Conservation (phyloP, 2,113 vertebrate genomes). For the Notothenia coriiceps region DNA sequence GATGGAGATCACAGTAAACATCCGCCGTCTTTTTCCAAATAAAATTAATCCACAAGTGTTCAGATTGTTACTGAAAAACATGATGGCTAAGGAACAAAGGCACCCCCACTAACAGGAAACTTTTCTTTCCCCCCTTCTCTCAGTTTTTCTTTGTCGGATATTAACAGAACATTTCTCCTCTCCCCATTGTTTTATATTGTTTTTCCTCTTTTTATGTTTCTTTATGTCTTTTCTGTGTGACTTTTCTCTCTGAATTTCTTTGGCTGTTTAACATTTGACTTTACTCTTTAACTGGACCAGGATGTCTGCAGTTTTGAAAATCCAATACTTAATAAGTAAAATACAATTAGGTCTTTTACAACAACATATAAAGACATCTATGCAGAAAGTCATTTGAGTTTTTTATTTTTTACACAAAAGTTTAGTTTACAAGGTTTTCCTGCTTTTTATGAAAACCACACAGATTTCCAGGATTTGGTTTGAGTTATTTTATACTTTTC, state of each 20-base stretch:
- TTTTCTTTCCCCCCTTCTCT: not conserved
- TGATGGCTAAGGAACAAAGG: not conserved
- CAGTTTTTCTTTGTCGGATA: not conserved
- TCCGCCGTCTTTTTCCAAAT: not conserved
- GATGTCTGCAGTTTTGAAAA: not conserved
- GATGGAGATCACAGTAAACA: slow-evolving; percentile 25
- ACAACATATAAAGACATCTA: not conserved
- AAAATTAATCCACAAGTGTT: not conserved
- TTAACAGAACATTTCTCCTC: not conserved
- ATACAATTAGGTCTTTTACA: not conserved
- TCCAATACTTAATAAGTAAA: not conserved
- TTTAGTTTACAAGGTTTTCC: not conserved
- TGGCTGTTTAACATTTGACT: not conserved
- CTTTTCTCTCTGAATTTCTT: slow-evolving; percentile 14
- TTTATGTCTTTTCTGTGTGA: not conserved
- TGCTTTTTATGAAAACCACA: not conserved
- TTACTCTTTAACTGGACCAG: not conserved
- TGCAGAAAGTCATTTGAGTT: not conserved
- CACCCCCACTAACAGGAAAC: not conserved
- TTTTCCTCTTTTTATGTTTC: not conserved
- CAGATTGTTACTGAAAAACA: not conserved
- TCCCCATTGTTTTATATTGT: not conserved
- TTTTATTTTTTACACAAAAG: not conserved
- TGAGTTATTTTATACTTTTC: not conserved
- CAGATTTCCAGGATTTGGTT: not conserved